These are phyloP conservation scores for Agrochola lota DNA, from an alignment of 2,888 invertebrate genomes.

Conservation along the genomic window DNA sequence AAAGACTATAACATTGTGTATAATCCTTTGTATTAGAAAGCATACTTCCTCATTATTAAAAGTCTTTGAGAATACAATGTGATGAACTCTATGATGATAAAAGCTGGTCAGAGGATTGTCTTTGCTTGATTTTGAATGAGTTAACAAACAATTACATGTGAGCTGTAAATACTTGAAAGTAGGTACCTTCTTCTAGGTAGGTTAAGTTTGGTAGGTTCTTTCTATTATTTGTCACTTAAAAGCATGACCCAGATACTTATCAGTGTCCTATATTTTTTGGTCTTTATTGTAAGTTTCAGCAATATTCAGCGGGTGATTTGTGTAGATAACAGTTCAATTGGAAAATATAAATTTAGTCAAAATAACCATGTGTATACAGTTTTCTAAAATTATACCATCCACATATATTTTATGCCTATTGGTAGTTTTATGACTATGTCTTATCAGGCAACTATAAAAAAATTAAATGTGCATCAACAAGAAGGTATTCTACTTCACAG, in stretches of 20 bases:
- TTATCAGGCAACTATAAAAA: neutral
- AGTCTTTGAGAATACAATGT: neutral
- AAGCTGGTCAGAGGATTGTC: neutral
- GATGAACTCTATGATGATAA: neutral
- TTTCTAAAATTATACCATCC: neutral
- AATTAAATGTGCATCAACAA: too few species aligned
- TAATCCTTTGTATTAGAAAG: neutral
- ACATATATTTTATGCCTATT: neutral
- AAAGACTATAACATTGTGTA: neutral
- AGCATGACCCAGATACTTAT: neutral
- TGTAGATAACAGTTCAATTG: neutral
- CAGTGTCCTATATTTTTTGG: conserved; percentile 7
- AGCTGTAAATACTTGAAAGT: neutral
- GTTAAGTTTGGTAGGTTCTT: too few species aligned
- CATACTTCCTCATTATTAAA: neutral
- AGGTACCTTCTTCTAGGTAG: too few species aligned
- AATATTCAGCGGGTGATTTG: neutral
- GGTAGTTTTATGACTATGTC: neutral
- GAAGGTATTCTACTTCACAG: neutral
- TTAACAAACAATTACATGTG: neutral
- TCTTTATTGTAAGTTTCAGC: neutral
- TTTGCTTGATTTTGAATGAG: neutral
- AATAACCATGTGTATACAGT: neutral
- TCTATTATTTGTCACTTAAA: neutral
- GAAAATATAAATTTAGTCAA: neutral